These are phyloP conservation scores for Corythaixoides concolor DNA, from an alignment of 2,113 vertebrate genomes.

Conservation along the genomic window DNA sequence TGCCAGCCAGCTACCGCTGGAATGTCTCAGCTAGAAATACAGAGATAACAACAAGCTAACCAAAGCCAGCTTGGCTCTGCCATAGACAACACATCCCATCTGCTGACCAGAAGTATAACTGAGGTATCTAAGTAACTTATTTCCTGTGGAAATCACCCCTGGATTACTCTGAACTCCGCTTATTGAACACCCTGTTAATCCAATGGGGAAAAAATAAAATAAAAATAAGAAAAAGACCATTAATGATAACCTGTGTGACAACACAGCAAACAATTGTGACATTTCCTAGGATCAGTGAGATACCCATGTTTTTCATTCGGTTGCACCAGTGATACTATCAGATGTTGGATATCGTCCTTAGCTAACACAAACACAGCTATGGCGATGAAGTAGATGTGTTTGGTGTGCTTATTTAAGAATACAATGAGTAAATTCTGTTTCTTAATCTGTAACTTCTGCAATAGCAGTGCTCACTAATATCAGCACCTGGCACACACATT, in stretches of 20 bases:
- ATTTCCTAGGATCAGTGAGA: background rate
- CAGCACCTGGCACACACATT: background rate
- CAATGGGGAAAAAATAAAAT: background rate
- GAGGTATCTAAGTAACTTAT: background rate
- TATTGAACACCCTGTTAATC: background rate
- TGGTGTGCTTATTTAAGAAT: conserved; percentile 1
- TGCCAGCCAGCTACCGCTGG: background rate
- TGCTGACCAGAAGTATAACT: background rate
- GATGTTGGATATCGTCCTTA: background rate
- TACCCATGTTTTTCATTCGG: background rate
- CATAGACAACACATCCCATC: background rate
- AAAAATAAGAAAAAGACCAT: no score
- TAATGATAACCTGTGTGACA: background rate
- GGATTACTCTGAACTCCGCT: background rate
- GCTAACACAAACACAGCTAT: background rate
- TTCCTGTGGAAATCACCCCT: background rate
- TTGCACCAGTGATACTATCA: background rate
- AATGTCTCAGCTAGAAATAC: background rate
- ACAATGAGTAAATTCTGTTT: background rate
- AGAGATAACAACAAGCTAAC: background rate
- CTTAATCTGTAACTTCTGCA: background rate
- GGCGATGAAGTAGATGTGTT: background rate
- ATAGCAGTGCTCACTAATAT: background rate
- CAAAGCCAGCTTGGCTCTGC: background rate
- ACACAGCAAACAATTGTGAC: background rate